Percentiles rank a stretch among this genome's conserved stretches.
Conservation (phyloP, 2,888 invertebrate genomes). For the Polydrusus pterygomalis region DNA sequence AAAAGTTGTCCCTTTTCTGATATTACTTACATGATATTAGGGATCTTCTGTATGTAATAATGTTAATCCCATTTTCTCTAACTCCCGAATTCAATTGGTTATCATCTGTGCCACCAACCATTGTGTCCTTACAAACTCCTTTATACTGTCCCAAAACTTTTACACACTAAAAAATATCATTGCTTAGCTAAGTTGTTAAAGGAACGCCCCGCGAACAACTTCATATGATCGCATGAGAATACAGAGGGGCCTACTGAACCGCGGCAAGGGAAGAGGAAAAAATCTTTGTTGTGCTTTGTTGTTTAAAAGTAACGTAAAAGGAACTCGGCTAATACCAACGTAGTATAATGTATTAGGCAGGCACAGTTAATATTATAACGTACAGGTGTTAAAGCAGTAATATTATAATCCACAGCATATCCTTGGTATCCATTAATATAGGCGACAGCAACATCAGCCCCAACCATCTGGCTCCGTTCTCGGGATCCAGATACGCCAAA, state of each 20-base stretch:
- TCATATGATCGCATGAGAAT: no score
- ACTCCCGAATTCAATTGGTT: conserved; percentile 86
- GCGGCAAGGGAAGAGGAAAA: no score
- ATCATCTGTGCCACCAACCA: conserved; percentile 87
- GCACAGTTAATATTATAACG: conserved; percentile 61
- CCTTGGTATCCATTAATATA: conserved; percentile 84
- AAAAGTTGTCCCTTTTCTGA: no score
- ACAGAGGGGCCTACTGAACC: no score
- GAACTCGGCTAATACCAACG: no score
- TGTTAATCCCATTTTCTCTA: conserved; percentile 84
- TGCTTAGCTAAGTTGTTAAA: no score
- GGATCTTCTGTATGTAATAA: conserved; percentile 85
- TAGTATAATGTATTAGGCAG: no score
- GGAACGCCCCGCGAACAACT: no score
- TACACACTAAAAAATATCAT: conserved; percentile 78
- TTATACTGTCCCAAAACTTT: conserved; percentile 89
- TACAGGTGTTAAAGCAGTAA: conserved; percentile 88
- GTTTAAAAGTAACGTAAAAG: no score
- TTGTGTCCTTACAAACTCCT: conserved; percentile 90
- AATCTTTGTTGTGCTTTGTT: no score
- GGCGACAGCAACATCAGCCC: conserved; percentile 88
- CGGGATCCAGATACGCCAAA: conserved; percentile 90
- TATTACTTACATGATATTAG: conserved; percentile 81
- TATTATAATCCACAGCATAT: conserved; percentile 87
- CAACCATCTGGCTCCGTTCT: conserved; percentile 85